These are phyloP conservation scores for Pocillopora verrucosa DNA, from an alignment of 64 coral and sea anemone genomes.

Conservation along the genomic window DNA sequence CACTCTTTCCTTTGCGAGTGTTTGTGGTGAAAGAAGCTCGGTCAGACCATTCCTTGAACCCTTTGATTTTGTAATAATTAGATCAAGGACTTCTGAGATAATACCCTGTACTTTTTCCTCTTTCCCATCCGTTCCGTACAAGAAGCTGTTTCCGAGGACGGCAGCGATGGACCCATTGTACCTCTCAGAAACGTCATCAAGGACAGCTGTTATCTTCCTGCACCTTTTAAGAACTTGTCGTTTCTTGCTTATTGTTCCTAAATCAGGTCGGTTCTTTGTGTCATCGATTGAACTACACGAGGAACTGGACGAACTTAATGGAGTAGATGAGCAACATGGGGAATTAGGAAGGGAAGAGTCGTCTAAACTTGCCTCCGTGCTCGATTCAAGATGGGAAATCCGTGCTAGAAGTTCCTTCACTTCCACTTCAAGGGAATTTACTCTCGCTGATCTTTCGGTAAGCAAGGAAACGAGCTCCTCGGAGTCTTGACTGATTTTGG, in stretches of 20 bases:
- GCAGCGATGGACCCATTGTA: neutral
- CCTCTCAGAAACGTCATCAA: neutral
- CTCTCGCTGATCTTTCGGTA: neutral
- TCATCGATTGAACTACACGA: slow-evolving; percentile 24
- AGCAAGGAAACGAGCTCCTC: neutral
- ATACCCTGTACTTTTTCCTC: neutral
- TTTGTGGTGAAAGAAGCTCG: neutral
- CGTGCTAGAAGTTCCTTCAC: neutral
- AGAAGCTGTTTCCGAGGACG: neutral
- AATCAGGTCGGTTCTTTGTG: neutral
- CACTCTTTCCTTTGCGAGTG: neutral
- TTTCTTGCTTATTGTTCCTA: slow-evolving; percentile 18
- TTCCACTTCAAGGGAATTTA: slow-evolving; percentile 10
- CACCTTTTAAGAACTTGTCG: neutral
- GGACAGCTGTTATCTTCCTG: neutral
- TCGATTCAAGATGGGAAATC: neutral
- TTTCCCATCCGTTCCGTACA: slow-evolving; percentile 10
- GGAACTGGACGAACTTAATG: slow-evolving; percentile 1
- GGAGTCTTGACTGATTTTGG: neutral
- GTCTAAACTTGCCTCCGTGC: too few relatives aligned
- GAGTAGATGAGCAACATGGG: neutral
- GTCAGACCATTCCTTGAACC: neutral
- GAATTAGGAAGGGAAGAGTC: neutral
- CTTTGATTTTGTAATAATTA: neutral
- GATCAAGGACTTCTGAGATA: slow-evolving; percentile 6